These are phyloP conservation scores for Xylocampa areola DNA, from an alignment of 2,888 invertebrate species.

Conservation along the genomic window DNA sequence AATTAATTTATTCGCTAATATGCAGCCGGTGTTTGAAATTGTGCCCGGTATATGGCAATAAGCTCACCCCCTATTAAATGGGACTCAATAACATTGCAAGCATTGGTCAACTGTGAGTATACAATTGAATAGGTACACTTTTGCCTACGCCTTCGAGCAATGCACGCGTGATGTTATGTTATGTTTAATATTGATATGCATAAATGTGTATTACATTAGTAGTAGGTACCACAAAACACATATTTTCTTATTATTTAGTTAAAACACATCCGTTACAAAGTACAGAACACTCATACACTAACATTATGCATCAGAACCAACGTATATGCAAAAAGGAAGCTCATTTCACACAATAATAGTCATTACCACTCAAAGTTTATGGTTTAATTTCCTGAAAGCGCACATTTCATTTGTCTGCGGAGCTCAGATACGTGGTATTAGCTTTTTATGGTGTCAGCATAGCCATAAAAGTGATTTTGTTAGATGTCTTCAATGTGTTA, in stretches of 20 bases:
- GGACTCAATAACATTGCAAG: no score
- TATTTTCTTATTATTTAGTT: conserved; percentile 2
- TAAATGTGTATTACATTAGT: no score
- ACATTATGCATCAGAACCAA: conserved; percentile 30
- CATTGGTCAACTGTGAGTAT: no score
- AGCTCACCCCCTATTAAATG: no score
- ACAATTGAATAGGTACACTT: no score
- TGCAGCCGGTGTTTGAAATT: no score
- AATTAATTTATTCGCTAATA: no score
- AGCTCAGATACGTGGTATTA: conserved; percentile 72
- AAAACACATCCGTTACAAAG: conserved; percentile 10
- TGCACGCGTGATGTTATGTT: no score
- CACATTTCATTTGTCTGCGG: conserved; percentile 75
- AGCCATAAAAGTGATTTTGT: conserved; percentile 74
- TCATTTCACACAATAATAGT: conserved; percentile 69
- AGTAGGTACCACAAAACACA: no score
- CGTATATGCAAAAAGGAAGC: conserved; percentile 68
- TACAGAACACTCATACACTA: neutral
- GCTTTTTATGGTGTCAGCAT: conserved; percentile 72
- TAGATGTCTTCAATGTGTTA: conserved; percentile 66
- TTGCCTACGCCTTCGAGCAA: no score
- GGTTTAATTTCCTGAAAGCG: conserved; percentile 87
- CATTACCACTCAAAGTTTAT: conserved; percentile 78
- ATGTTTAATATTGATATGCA: no score
- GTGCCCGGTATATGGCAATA: no score